Conservation (phyloP, 2,113 vertebrate species). For the Brevimyrus niger region DNA sequence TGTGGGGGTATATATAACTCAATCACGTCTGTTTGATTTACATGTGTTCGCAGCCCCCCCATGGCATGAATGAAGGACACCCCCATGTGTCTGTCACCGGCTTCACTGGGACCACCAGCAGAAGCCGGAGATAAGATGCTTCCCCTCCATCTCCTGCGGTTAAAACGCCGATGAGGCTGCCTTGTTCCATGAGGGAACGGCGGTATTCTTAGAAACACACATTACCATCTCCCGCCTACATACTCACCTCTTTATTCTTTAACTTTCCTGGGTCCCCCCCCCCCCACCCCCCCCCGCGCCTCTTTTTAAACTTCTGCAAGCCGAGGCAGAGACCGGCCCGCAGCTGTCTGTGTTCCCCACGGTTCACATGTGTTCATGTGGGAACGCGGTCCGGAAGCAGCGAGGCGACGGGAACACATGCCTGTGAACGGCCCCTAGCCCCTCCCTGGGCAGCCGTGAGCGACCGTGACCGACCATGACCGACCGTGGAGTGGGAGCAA, state of each 20-base stretch:
- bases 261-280: background rate
- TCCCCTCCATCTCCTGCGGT: background rate
- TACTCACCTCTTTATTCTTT: background rate
- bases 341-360: background rate
- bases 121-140: background rate
- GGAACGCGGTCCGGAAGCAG: background rate
- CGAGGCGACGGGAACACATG: background rate
- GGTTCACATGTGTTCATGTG: background rate
- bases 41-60: background rate
- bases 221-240: background rate
- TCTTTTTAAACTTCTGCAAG: background rate
- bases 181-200: background rate
- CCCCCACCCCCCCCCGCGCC: no score
- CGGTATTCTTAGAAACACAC: background rate
- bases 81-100: background rate
- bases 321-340: background rate
- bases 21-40: background rate
- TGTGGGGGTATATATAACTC: background rate
- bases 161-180: background rate
- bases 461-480: no score
- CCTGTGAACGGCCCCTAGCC: background rate
- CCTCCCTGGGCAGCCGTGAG: background rate
- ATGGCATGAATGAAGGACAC: background rate
- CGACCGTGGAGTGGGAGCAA: background rate
- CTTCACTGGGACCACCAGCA: background rate